Evolutionary conservation across 30 jellyfish, hydroid and myxozoan genomes (phyloP), one percentile per base, ranked within the genome.

Genomic region (Cassiopea andromeda): DNA sequence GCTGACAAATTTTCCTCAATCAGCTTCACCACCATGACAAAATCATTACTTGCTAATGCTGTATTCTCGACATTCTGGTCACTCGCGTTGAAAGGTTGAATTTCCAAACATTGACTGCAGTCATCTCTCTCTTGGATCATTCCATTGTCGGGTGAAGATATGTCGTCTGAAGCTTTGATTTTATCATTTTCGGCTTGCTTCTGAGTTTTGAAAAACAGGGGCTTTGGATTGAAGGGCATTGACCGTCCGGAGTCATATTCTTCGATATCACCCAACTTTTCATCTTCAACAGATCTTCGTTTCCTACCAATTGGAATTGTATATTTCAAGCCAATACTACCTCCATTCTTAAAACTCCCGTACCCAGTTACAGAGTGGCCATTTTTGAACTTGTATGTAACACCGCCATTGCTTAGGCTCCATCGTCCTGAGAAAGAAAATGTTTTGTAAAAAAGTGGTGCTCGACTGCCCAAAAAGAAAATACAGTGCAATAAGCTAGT

Each of bases 21-120:
- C 54, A 75, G 77, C 78, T 77, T 86, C 54, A 77, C 93, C 44
- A 86, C 89, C 93, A 86, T 86, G 84, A 86, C 93, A 72, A 86
- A 86, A 44, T 86, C 84, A 73, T 86, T 86, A 84, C 57, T 77
- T 38, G 80, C 93, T 2, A 86, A 7, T 3, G 93, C 75, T 57
- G 60, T 69, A 54, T 86, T 86, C 73, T 86, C 89, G 18, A 77
- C 76, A 7, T 10, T 72, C 47, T 75, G 13, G 43, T 86, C 93
- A 44, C 76, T 64, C 59, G 67, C 45, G 1, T 86, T 67, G 68
- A 86, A 60, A 12, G 84, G 89, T 69, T 86, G 84, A 44, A 86
- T 64, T 27, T 86, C 93, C 60, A 86, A 19, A 60, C 93, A 86
- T 2, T 86, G 89, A 8, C 48, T 84, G 67, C 93, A 86, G 1